A percentile compares a stretch with the other conserved stretches of the same genome.
Evolutionary conservation across 2,888 invertebrate genomes (phyloP).

Genomic region (Byasa hedistus): DNA sequence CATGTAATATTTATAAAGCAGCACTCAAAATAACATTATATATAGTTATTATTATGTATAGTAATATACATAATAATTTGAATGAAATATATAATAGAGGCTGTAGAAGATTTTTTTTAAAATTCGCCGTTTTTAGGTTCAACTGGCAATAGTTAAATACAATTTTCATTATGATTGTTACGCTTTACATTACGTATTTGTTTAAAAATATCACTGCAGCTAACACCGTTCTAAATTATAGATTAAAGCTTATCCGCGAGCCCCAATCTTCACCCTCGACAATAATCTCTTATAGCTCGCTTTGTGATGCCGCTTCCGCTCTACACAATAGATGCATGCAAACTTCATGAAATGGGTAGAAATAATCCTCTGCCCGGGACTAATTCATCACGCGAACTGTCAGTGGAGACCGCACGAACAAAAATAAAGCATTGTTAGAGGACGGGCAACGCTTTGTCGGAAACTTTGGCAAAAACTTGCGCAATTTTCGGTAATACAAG

Average conservation of each 20-base stretch:
- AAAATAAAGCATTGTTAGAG: conserved; percentile 74
- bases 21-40: too few species aligned
- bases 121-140: too few species aligned
- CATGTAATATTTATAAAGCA: too few species aligned
- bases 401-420: conserved; percentile 77
- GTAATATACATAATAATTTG: too few species aligned
- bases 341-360: conserved; percentile 79
- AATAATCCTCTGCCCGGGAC: conserved; percentile 73
- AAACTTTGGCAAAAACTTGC: conserved; percentile 75
- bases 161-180: too few species aligned
- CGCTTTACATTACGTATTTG: too few species aligned
- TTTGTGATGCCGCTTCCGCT: conserved; percentile 76
- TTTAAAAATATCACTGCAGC: too few species aligned
- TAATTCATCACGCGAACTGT: conserved; percentile 79
- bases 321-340: conserved; percentile 75
- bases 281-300: conserved; percentile 63
- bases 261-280: conserved; percentile 56
- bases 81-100: too few species aligned
- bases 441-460: conserved; percentile 65
- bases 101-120: too few species aligned
- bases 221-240: neutral
- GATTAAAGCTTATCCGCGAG: conserved; percentile 59
- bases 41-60: too few species aligned
- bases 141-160: too few species aligned
- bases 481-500: conserved; percentile 69